These are phyloP conservation scores for Parazoanthus swiftii DNA, from an alignment of 92 coral and sea anemone species.

Conservation along the genomic window DNA sequence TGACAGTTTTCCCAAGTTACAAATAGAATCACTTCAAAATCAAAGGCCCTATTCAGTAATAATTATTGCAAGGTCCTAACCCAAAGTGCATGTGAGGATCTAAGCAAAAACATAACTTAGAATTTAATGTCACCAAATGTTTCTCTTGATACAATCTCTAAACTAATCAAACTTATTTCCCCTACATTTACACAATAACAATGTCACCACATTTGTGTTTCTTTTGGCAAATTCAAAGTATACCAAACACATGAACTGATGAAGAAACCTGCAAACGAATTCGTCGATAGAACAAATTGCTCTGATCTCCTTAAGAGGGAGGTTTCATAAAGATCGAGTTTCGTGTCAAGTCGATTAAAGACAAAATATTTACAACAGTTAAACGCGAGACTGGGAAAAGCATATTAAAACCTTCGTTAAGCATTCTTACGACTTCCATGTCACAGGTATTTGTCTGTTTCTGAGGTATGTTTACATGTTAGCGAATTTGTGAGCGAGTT, in stretches of 20 bases:
- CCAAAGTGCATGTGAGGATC: neutral
- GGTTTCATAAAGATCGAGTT: neutral
- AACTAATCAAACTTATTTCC: neutral
- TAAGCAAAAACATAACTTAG: neutral
- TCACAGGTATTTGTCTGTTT: conserved; percentile 27
- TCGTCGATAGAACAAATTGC: neutral
- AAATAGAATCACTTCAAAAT: neutral
- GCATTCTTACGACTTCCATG: conserved; percentile 37
- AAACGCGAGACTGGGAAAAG: neutral
- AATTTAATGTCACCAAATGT: neutral
- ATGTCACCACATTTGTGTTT: neutral
- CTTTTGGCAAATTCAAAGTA: neutral
- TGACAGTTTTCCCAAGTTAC: neutral
- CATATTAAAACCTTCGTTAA: conserved; percentile 32
- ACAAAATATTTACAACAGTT: neutral
- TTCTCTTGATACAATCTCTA: neutral
- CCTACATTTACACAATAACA: neutral
- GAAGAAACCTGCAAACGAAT: neutral
- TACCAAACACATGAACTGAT: neutral
- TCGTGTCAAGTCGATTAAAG: neutral
- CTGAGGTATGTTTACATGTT: conserved; percentile 32
- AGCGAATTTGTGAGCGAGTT: conserved; percentile 16
- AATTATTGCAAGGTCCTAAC: neutral
- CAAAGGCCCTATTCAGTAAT: neutral
- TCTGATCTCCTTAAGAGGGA: neutral